Base-by-base conservation (phyloP, 2,113 vertebrate genomes). In the Tragelaphus imberbis region DNA sequence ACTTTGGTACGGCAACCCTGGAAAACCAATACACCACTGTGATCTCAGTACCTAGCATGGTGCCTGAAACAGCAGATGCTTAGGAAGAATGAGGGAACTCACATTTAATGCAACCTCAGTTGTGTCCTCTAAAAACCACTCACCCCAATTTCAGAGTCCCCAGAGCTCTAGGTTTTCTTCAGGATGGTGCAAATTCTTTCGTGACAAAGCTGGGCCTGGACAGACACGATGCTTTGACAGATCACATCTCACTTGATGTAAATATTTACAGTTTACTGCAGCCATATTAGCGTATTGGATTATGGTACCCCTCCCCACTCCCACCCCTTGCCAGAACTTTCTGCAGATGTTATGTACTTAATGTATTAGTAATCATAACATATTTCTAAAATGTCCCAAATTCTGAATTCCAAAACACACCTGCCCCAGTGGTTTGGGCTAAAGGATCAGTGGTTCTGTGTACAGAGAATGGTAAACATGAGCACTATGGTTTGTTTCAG, bases 221-320 rank as follows among this genome's bases (percentile, higher is more conserved):
- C 1, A 88, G 65, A 82, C 23, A 10, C 30, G 19, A 58, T 53
- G 75, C 47, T 56, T 56, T 94, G 40, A 80, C 53, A 84, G 89
- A 33, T 33, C 51, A 28, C 44, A 65, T 95, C 25, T 61, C 44
- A 85, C 61, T 68, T 88, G 11, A 21, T 87, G 13, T 96, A 93
- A 97, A 93, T 51, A 97, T 92, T 96, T 91, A 93, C 49, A 93
- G 85, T 93, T 91, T 82, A 86, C 58, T 84, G 15, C 4, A 79
- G 79, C 10, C 85, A 33, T 23, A 80, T 65, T 75, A 63, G 56
- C 40, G 33, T 82, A 53, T 15, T 56, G 4, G 80, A 63, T 85
- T 89, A 86, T 58, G 51, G 16, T 12, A n/a, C 36, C n/a, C 13
- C 3, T 19, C 33, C 10, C 47, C 13, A 23, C 1, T 2, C 71